These are phyloP conservation scores for Scaptodrosophila latifasciaeformis DNA, from an alignment of 2,888 invertebrate genomes.

Conservation along the genomic window DNA sequence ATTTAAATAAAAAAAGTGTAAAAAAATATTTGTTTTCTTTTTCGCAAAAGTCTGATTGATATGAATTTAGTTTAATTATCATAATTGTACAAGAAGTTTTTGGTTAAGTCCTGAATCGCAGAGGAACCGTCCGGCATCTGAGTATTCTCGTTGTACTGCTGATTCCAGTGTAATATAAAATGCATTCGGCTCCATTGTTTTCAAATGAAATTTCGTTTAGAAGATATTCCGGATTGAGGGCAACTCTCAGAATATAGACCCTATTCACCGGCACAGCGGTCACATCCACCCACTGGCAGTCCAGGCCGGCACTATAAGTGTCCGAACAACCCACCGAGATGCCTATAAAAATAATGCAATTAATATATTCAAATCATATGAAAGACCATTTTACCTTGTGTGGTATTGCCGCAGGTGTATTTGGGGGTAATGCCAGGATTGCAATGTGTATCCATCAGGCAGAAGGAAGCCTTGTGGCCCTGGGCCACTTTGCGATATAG, in stretches of 20 bases:
- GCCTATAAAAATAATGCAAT: conserved; percentile 30
- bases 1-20: conserved; percentile 53
- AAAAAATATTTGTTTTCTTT: conserved; percentile 1
- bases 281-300: conserved; percentile 72
- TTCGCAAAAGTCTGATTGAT: no score
- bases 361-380: not conserved
- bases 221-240: conserved; percentile 66
- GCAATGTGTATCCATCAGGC: conserved; percentile 62
- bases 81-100: not conserved
- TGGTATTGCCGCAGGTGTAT: conserved; percentile 62
- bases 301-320: conserved; percentile 54
- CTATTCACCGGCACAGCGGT: conserved; percentile 57
- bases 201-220: conserved; percentile 65
- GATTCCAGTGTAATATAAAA: conserved; percentile 58
- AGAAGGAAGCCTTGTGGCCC: conserved; percentile 70
- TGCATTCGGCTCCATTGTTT: conserved; percentile 68
- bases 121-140: conserved; percentile 34
- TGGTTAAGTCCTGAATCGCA: not conserved
- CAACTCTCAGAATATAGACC: conserved; percentile 60
- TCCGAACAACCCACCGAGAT: conserved; percentile 66
- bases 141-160: conserved; percentile 47
- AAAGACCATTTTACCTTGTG: conserved; percentile 52
- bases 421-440: conserved; percentile 41
- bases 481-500: conserved; percentile 60
- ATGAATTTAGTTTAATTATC: not conserved